Percentiles rank a stretch among this genome's conserved stretches.
phyloP scores from a whole-genome alignment of 2,113 vertebrate species.

The Tyto alba region DNA sequence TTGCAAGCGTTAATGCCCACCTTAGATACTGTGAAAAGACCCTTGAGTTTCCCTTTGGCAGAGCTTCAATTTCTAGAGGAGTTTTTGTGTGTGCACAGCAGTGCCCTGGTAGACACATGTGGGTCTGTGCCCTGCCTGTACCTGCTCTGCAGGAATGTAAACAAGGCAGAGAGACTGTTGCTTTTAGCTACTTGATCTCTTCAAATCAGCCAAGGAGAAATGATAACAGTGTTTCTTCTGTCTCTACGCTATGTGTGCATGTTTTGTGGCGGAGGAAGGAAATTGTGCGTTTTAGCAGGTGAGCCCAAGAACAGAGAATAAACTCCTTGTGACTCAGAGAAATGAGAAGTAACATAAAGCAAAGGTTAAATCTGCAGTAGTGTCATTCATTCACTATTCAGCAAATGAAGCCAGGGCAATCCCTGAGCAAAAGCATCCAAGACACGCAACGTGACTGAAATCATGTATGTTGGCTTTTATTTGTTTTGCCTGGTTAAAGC shows the following conservation, averaged over 20 bases:
- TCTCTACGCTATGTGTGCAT: accelerated
- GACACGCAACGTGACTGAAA: not conserved
- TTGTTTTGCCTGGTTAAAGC: not conserved
- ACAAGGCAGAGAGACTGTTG: not conserved
- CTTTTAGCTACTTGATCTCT: not conserved
- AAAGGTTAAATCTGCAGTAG: slow-evolving; percentile 17
- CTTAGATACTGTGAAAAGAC: not conserved
- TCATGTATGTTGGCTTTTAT: not conserved
- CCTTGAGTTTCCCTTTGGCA: slow-evolving; percentile 28
- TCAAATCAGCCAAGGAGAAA: not conserved
- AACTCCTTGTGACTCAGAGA: slow-evolving; percentile 1
- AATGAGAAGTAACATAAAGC: not conserved
- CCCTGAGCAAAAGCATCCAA: not conserved
- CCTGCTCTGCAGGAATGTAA: slow-evolving; percentile 28
- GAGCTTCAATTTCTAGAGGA: not conserved
- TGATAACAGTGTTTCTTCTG: not conserved
- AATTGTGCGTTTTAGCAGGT: not conserved
- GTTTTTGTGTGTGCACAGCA: not conserved
- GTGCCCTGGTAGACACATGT: not conserved
- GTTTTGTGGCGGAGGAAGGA: not conserved
- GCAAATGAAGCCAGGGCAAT: not conserved
- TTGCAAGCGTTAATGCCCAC: not conserved
- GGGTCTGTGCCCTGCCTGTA: not conserved
- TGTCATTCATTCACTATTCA: not conserved
- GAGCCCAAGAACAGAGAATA: not conserved